phyloP scores from a whole-genome alignment of 2,113 vertebrate genomes.

The Canis aureus region DNA sequence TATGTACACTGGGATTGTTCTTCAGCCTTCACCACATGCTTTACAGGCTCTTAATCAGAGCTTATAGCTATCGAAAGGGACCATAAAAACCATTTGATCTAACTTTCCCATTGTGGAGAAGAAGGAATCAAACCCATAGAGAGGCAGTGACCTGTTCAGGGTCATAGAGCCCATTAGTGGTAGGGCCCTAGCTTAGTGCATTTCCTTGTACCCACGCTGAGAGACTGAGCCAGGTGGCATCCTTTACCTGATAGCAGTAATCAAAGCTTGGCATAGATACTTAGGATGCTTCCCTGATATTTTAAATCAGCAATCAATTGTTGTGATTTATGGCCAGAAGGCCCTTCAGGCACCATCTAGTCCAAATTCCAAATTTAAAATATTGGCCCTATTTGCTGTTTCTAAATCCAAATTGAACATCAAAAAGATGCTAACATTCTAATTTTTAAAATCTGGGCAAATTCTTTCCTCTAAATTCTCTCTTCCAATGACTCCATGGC shows the following conservation, averaged over 20 bases:
- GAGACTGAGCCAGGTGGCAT: not conserved
- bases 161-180: not conserved
- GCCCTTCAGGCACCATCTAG: not conserved
- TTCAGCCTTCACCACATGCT: not conserved
- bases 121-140: not conserved
- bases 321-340: conserved; percentile 13
- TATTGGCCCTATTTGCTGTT: not conserved
- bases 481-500: conserved; percentile 47
- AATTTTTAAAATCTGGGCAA: conserved; percentile 36
- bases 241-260: not conserved
- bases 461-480: not conserved
- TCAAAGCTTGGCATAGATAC: not conserved
- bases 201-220: not conserved
- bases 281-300: not conserved
- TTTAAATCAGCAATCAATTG: not conserved
- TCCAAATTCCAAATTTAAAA: conserved; percentile 47
- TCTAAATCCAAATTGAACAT: conserved; percentile 34
- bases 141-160: not conserved
- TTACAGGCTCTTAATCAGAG: not conserved
- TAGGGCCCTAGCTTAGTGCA: not conserved
- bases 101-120: not conserved
- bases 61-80: not conserved
- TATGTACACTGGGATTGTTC: not conserved
- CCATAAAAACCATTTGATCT: not conserved
- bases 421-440: conserved; percentile 18